These are phyloP conservation scores for Microtus montanus DNA, from an alignment of 2,113 vertebrate species.

Conservation along the genomic window DNA sequence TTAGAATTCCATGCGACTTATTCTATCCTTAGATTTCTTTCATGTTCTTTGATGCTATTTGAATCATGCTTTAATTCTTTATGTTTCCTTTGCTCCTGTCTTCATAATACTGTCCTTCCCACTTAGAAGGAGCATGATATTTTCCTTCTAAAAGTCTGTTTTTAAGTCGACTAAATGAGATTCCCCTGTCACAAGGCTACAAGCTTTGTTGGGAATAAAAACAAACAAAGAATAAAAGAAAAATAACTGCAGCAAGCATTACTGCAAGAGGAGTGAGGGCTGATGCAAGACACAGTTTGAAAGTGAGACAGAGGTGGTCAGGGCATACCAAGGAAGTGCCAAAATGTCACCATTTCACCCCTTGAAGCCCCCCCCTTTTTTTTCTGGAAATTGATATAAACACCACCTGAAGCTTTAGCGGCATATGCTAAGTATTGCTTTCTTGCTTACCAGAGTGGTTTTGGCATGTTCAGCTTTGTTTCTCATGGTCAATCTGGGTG, in stretches of 20 bases:
- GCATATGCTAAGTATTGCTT: neutral
- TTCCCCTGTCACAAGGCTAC: neutral
- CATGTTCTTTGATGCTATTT: neutral
- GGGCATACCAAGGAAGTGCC: neutral
- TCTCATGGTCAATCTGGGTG: neutral
- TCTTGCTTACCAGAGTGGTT: neutral
- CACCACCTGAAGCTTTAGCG: neutral
- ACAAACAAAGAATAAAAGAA: slow-evolving; percentile 41
- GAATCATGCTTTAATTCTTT: neutral
- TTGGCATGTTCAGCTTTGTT: neutral
- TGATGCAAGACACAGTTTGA: neutral
- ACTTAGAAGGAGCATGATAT: slow-evolving; percentile 13
- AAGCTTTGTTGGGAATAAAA: slow-evolving; percentile 57
- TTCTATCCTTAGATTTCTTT: neutral
- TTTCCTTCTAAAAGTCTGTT: slow-evolving; percentile 14
- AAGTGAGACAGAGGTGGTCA: neutral
- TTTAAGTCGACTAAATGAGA: slow-evolving; percentile 49
- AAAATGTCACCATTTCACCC: neutral
- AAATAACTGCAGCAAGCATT: slow-evolving; percentile 44
- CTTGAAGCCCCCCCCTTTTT: neutral
- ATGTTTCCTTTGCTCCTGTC: neutral
- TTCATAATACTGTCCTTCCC: neutral
- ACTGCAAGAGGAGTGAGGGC: neutral
- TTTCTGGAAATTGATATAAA: neutral
- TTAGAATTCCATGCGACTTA: neutral